Evolutionary conservation across 2,888 invertebrate species (phyloP), one percentile per base, ranked within the genome.

Genomic region (Apamea crenata): DNA sequence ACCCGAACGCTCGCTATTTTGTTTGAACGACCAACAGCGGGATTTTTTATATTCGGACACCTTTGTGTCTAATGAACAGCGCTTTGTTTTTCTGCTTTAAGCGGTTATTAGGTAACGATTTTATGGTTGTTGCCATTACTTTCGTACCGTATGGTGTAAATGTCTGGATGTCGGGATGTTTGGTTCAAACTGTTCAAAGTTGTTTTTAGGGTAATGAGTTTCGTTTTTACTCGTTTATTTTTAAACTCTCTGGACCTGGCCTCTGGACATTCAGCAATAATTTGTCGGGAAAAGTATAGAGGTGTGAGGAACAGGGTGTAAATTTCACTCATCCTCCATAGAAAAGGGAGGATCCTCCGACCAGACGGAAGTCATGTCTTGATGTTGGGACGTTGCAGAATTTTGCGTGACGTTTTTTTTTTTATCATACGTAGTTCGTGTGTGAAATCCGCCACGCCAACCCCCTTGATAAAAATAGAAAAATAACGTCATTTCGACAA

Each of bases 21-120:
- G 81, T 86, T 85, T 84, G 75, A 86, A 86, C 88, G 82, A 63
- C 78, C 88, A 80, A 68, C 84, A 84, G 81, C 67, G 80, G 78
- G 75, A 72, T 82, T 90, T 89, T 89, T 90, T 80, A 87, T 89
- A 83, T 84, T 85, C 81, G 79, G 72, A 73, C 85, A 87, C 89
- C 85, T 86, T 83, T 85, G 78, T 77, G 74, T 71, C 85, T 86
- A 88, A 89, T 89, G 85, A 90, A 87, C 86, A 81, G 66, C 78
- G 77, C 74, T 85, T 85, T 81, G 73, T 83, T 80, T 88, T 88
- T 86, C 36, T 78, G 74, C 67, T 76, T 87, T 53, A 53, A 80
- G 63, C 68, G 65, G 73, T 79, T 74, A 76, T 83, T 86, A 68
- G 76, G 69, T 86, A 83, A 85, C 56, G 76, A 78, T 80, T 87